phyloP scores from a whole-genome alignment of 2,797 vertebrate genomes.

The Tenualosa ilisha region DNA sequence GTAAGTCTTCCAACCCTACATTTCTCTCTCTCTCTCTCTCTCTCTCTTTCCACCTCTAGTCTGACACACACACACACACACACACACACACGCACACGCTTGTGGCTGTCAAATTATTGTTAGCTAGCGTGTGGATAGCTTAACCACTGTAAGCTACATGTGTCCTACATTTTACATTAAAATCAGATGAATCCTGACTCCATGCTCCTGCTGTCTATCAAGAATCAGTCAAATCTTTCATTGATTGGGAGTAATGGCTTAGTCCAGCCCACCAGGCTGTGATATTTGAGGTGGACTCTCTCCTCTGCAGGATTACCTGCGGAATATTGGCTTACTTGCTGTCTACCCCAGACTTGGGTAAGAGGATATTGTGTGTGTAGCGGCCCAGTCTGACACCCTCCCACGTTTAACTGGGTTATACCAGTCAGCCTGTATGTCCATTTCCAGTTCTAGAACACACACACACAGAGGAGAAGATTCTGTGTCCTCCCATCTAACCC shows the following conservation, averaged over 20 bases:
- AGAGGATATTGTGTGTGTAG: no score
- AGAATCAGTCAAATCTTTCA: background rate
- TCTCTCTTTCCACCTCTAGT: background rate
- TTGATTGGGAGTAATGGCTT: background rate
- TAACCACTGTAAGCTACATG: no score
- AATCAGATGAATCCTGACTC: no score
- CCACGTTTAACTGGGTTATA: no score
- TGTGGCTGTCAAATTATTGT: background rate
- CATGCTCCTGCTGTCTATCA: background rate
- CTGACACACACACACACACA: background rate
- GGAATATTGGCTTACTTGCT: background rate
- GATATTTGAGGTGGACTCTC: background rate
- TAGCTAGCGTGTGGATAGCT: background rate
- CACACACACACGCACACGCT: constrained; percentile 4
- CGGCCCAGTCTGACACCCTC: no score
- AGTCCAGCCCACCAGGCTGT: background rate
- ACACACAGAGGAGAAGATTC: no score
- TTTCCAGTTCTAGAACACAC: no score
- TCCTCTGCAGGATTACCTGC: background rate
- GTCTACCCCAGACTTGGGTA: no score
- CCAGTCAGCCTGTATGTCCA: no score
- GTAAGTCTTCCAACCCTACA: constrained; percentile 70
- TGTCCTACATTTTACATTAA: no score
- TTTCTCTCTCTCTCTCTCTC: constrained; percentile 29
- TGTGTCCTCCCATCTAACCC: no score